Evolutionary conservation across 2,797 vertebrate species (phyloP).

Genomic region (Chelmon rostratus): DNA sequence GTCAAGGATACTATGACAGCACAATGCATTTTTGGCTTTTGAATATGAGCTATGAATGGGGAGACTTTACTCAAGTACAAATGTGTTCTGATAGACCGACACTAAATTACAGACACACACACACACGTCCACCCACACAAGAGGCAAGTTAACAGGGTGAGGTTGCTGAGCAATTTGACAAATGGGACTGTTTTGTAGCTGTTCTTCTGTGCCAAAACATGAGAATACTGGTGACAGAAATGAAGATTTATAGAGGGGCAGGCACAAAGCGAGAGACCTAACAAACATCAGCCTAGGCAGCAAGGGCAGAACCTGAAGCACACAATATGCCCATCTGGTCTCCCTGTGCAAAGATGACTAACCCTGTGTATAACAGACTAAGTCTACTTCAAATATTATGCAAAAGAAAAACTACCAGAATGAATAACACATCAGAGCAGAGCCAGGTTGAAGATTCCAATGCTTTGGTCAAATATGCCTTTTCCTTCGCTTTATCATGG

Average conservation of each 20-base stretch:
- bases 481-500: background rate
- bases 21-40: constrained; percentile 13
- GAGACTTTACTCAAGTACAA: constrained; percentile 7
- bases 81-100: constrained; percentile 8
- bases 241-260: constrained; percentile 28
- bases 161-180: constrained; percentile 27
- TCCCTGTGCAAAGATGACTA: constrained; percentile 18
- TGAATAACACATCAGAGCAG: background rate
- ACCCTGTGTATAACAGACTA: constrained; percentile 13
- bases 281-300: constrained; percentile 37
- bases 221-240: constrained; percentile 26
- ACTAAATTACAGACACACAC: constrained; percentile 2
- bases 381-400: constrained; percentile 34
- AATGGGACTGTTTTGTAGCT: constrained; percentile 30
- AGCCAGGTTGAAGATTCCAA: background rate
- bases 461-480: background rate
- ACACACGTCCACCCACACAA: background rate
- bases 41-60: background rate
- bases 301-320: constrained; percentile 16
- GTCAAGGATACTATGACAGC: background rate
- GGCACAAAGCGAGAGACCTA: constrained; percentile 26
- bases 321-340: constrained; percentile 15
- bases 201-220: constrained; percentile 27
- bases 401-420: background rate
- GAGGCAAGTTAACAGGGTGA: constrained; percentile 11